Base-by-base conservation (phyloP, 2,888 invertebrate genomes). In the Incurvaria masculella region DNA sequence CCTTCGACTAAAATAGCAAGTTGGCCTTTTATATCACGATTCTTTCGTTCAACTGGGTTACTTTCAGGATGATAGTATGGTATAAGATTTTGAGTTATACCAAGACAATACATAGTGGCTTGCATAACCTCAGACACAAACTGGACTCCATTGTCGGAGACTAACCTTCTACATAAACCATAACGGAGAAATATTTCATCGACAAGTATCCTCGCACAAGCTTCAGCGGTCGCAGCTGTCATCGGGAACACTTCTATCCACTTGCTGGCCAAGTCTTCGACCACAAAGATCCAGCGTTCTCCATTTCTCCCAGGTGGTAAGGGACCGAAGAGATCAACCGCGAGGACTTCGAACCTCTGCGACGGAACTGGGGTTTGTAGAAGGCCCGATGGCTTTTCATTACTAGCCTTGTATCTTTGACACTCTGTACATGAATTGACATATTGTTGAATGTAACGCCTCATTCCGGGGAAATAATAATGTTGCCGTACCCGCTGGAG, bases 91-190 rank as follows among this genome's bases (percentile, higher is more conserved):
- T 65, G 62, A 1, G 55, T 47, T 8, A 65, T 60, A 0, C 52
- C 54, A 0, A 61, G 39, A 2, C 49, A 54, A 8, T 48, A 55
- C 0, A 39, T 41, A 0, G 61, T 42, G 40, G 64, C 52, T 43
- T 66, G 66, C 62, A 66, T 64, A 1, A 65, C 52, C 0, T 52
- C 56, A 2, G 58, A 57, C 0, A 65, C 54, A 47, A 66, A 64
- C 39, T 65, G 65, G 0, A 56, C 47, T 0, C 66, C 66, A n/a
- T 68, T 68, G 38, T 68, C 65, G n/a, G 58, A 59, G 5, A 62
- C 55, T 0, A 68, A 14, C 14, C 61, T 45, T 1, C 66, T 38
- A 0, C 61, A 62, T 2, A 58, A 20, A 1, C 65, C 65, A 50
- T 59, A 66, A 16, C 64, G 51, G 3, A 66, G 41, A 16, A 68